Conservation (phyloP, 2,888 invertebrate species). For the Punctoribates punctum region DNA sequence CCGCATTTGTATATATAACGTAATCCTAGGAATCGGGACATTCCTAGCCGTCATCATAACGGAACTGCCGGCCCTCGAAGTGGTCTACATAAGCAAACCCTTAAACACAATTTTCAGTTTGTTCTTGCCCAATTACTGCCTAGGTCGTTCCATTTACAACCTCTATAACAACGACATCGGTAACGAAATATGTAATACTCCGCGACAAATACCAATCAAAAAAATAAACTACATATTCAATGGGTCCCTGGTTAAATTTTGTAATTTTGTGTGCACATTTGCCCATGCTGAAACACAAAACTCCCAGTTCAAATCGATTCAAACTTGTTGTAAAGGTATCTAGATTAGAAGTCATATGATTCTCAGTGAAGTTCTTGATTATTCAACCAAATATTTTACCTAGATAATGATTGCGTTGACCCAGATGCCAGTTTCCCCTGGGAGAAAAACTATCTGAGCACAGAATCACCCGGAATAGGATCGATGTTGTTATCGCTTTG, state of each 20-base stretch:
- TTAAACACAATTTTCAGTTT: constrained; percentile 66
- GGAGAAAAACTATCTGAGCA: constrained; percentile 61
- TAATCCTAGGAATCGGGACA: constrained; percentile 50
- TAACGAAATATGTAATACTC: constrained; percentile 52
- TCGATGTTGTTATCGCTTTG: constrained; percentile 64
- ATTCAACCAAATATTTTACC: too few relatives aligned
- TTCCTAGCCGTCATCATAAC: constrained; percentile 66
- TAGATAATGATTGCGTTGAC: constrained; percentile 50
- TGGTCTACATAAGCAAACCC: constrained; percentile 60
- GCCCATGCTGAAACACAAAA: background rate
- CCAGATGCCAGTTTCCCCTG: constrained; percentile 51
- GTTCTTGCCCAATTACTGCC: constrained; percentile 65
- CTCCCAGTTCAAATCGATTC: constrained; percentile 28
- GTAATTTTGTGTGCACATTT: background rate
- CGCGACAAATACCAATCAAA: constrained; percentile 54
- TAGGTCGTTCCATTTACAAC: constrained; percentile 57
- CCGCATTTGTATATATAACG: constrained; percentile 61
- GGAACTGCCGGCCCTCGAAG: constrained; percentile 60
- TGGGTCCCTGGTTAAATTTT: background rate
- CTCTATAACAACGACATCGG: constrained; percentile 55
- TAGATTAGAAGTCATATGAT: background rate
- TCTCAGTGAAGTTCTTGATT: background rate
- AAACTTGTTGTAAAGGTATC: constrained; percentile 48
- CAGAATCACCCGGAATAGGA: constrained; percentile 67
- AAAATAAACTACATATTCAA: background rate